A percentile compares a stretch with the other conserved stretches of the same genome.
These are phyloP conservation scores for Chrosomus eos DNA, from an alignment of 2,797 vertebrate genomes.

Conservation along the genomic window DNA sequence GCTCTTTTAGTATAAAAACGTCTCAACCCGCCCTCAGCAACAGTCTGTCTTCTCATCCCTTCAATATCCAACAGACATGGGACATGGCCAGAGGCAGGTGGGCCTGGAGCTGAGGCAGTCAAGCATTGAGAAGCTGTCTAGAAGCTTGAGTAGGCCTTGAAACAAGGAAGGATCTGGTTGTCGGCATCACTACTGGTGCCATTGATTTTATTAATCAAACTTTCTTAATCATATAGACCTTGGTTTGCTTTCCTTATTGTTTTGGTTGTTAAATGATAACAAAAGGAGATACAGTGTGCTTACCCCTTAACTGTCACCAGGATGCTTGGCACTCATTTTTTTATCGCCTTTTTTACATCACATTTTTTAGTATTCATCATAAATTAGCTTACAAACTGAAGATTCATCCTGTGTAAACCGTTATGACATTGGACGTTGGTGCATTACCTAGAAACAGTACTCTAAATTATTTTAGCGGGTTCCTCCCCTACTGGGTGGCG, in stretches of 20 bases:
- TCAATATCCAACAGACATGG: constrained; percentile 32
- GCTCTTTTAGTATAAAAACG: constrained; percentile 11
- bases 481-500: no score
- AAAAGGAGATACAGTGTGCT: not conserved
- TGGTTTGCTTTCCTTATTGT: not conserved
- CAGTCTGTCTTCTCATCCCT: constrained; percentile 27
- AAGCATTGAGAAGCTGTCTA: constrained; percentile 13
- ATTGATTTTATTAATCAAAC: not conserved
- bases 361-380: no score
- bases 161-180: constrained; percentile 18
- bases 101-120: constrained; percentile 29
- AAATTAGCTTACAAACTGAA: no score
- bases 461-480: no score
- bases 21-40: constrained; percentile 14
- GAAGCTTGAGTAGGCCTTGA: constrained; percentile 23
- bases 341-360: no score
- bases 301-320: not conserved
- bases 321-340: no score
- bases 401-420: no score
- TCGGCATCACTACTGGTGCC: not conserved
- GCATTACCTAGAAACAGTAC: no score
- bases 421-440: no score
- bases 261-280: not conserved
- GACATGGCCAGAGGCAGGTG: constrained; percentile 40
- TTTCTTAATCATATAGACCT: not conserved